phyloP scores from a whole-genome alignment of 30 jellyfish, hydroid and myxozoan species.

The Hydractinia echinata region DNA sequence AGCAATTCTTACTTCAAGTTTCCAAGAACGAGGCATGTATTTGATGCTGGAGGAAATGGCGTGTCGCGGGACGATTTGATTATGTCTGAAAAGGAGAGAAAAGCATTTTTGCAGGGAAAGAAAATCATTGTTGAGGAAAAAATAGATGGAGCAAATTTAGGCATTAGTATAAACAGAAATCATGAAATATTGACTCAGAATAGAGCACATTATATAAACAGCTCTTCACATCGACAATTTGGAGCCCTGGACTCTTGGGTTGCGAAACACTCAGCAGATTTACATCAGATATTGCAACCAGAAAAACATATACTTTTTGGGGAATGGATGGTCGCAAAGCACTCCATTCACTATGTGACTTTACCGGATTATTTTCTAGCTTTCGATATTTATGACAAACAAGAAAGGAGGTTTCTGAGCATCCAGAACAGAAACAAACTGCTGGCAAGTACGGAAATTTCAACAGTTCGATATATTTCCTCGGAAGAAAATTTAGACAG shows the following conservation, averaged over 20 bases:
- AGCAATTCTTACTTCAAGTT: slow-evolving; percentile 34
- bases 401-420: slow-evolving; percentile 29
- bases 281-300: slow-evolving; percentile 35
- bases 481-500: slow-evolving; percentile 17
- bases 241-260: slow-evolving; percentile 67
- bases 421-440: slow-evolving; percentile 39
- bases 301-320: slow-evolving; percentile 61
- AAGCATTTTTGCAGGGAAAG: slow-evolving; percentile 37
- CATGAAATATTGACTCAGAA: slow-evolving; percentile 53
- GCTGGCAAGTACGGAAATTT: slow-evolving; percentile 43
- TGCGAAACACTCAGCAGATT: slow-evolving; percentile 22
- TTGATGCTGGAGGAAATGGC: slow-evolving; percentile 79
- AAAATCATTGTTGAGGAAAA: slow-evolving; percentile 63
- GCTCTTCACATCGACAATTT: slow-evolving; percentile 70
- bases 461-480: slow-evolving; percentile 46
- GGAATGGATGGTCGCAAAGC: slow-evolving; percentile 87
- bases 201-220: slow-evolving; percentile 66
- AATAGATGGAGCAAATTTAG: slow-evolving; percentile 90
- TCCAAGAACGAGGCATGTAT: slow-evolving; percentile 77
- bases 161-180: slow-evolving; percentile 52
- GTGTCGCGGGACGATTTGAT: slow-evolving; percentile 78
- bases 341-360: slow-evolving; percentile 57
- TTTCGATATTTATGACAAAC: slow-evolving; percentile 62
- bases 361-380: slow-evolving; percentile 67
- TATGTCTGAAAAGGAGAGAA: slow-evolving; percentile 62